Evolutionary conservation across 1,140 invertebrate species (phyloP).

Genomic region (Saccostrea glomerata): DNA sequence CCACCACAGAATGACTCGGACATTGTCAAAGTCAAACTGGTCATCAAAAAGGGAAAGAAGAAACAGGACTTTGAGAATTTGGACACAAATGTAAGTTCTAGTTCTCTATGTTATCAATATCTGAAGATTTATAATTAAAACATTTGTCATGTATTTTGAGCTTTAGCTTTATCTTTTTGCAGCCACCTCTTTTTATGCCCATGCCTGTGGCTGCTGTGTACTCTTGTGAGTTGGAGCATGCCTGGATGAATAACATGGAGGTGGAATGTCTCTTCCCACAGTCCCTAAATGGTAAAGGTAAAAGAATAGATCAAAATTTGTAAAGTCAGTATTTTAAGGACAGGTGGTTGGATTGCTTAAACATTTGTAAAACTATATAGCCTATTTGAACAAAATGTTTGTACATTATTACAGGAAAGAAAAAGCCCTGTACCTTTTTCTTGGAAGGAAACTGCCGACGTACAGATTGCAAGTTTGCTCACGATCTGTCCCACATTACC

Average conservation of each 20-base stretch:
- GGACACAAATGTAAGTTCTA: background rate
- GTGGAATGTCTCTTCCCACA: background rate
- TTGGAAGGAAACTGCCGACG: slow-evolving; percentile 81
- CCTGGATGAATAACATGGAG: slow-evolving; percentile 44
- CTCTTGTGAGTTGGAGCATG: slow-evolving; percentile 53
- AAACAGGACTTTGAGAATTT: background rate
- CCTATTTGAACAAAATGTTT: background rate
- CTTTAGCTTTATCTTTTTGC: too few relatives aligned
- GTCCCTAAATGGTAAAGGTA: background rate
- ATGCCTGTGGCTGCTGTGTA: slow-evolving; percentile 54
- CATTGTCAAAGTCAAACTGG: slow-evolving; percentile 54
- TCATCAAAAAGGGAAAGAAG: slow-evolving; percentile 38
- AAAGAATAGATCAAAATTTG: background rate
- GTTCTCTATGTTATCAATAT: too few relatives aligned
- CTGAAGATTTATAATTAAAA: too few relatives aligned
- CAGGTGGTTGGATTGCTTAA: too few relatives aligned
- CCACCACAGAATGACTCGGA: slow-evolving; percentile 31
- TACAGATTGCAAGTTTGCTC: slow-evolving; percentile 81
- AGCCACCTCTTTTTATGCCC: slow-evolving; percentile 49
- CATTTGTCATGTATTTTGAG: too few relatives aligned
- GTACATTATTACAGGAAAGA: background rate
- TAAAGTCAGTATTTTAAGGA: too few relatives aligned
- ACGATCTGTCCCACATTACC: slow-evolving; percentile 81
- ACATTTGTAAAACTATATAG: too few relatives aligned
- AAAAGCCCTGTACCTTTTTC: slow-evolving; percentile 80